phyloP scores from a whole-genome alignment of 2,113 vertebrate species.

The Capreolus pygargus region DNA sequence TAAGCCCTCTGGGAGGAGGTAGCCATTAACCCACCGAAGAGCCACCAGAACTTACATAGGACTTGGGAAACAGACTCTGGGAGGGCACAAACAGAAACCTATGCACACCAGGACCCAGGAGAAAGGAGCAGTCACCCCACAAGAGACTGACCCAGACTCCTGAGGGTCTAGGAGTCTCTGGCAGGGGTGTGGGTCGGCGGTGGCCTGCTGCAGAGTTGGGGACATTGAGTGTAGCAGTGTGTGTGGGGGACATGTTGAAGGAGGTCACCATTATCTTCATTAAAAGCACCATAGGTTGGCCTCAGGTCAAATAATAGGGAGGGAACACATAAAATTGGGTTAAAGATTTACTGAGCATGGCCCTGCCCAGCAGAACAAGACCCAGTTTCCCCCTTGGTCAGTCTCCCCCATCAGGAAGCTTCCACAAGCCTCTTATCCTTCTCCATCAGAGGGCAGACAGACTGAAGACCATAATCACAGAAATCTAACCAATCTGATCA shows the following conservation, averaged over 20 bases:
- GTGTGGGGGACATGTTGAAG: not conserved
- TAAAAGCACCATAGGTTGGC: not conserved
- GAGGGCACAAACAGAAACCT: not conserved
- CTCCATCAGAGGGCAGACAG: not conserved
- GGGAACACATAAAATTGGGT: not conserved
- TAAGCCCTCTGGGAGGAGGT: not conserved
- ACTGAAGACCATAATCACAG: not conserved
- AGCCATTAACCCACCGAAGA: not conserved
- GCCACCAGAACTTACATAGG: not conserved
- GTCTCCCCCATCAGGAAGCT: not conserved
- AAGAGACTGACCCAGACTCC: not conserved
- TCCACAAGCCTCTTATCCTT: not conserved
- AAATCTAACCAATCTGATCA: not conserved
- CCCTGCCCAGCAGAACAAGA: not conserved
- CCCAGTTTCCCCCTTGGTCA: not conserved
- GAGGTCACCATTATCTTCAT: not conserved
- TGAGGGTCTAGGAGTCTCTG: not conserved
- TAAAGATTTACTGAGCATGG: not conserved
- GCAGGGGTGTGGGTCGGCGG: fast-evolving
- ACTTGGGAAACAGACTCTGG: not conserved
- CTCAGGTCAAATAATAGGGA: not conserved
- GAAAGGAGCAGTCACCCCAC: not conserved
- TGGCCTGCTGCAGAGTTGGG: not conserved
- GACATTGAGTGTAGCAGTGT: not conserved
- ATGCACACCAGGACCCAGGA: not conserved